phyloP scores from a whole-genome alignment of 2,888 invertebrate species.

The Phyllotreta striolata region DNA sequence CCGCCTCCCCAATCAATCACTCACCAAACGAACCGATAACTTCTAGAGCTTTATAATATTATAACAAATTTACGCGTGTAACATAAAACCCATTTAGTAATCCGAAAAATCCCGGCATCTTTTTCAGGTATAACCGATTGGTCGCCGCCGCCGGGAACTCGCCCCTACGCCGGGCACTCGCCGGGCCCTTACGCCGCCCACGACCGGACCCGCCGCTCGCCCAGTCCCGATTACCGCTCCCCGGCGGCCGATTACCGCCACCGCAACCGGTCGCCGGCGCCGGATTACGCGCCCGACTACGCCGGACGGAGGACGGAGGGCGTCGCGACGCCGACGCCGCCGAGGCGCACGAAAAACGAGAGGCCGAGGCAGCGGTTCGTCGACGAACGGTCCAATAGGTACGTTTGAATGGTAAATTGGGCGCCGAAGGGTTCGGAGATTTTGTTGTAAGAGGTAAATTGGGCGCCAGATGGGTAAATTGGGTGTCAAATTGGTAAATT shows the following conservation, averaged over 20 bases:
- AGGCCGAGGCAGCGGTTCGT: conserved; percentile 57
- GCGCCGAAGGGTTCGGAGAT: too few species aligned
- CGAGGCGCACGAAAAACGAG: conserved; percentile 69
- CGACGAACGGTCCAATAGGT: conserved; percentile 58
- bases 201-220: conserved; percentile 45
- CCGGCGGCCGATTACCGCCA: conserved; percentile 45
- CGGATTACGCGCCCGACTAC: conserved; percentile 48
- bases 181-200: conserved; percentile 34
- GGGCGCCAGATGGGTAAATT: too few species aligned
- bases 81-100: too few species aligned
- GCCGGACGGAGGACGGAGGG: conserved; percentile 37
- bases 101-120: too few species aligned
- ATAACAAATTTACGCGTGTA: too few species aligned
- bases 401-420: too few species aligned
- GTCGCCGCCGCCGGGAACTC: conserved; percentile 67
- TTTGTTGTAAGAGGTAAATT: too few species aligned
- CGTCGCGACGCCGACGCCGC: conserved; percentile 68
- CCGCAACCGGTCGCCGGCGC: conserved; percentile 40
- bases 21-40: too few species aligned
- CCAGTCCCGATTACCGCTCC: conserved; percentile 49
- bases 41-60: too few species aligned
- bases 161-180: conserved; percentile 40
- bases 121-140: conserved; percentile 77
- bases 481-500: too few species aligned
- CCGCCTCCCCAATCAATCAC: too few species aligned